Evolutionary conservation across 2,113 vertebrate genomes (phyloP).

Genomic region (Gasterosteus aculeatus): DNA sequence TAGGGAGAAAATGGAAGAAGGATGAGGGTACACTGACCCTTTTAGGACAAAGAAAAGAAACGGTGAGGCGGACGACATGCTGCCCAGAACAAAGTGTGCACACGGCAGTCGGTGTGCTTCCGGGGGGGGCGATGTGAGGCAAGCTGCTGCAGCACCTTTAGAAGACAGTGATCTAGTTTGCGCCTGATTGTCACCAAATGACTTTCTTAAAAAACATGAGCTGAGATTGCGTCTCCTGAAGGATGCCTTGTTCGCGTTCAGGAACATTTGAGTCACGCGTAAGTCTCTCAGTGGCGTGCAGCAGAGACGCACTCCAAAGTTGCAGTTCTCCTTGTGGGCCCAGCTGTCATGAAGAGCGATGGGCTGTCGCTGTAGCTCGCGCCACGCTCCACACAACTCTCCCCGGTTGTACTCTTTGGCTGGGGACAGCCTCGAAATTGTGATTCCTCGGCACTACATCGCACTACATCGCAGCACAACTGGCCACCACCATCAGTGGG

Average conservation of each 20-base stretch:
- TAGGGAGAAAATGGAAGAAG: constrained; percentile 15
- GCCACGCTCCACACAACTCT: constrained; percentile 38
- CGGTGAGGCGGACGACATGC: constrained; percentile 18
- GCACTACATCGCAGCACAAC: constrained; percentile 55
- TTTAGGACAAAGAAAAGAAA: constrained; percentile 51
- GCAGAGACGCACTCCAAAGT: constrained; percentile 38
- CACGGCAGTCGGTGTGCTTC: constrained; percentile 42
- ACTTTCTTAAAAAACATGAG: not conserved
- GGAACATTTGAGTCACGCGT: constrained; percentile 6
- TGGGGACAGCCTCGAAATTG: constrained; percentile 39
- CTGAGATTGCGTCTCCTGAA: not conserved
- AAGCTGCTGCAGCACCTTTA: constrained; percentile 26
- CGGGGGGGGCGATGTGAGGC: constrained; percentile 44
- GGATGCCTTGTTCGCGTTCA: not conserved
- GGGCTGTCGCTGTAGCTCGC: constrained; percentile 44
- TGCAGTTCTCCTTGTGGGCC: constrained; percentile 52
- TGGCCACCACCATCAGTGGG: constrained; percentile 53
- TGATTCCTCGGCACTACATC: constrained; percentile 48
- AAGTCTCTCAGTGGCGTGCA: constrained; percentile 15
- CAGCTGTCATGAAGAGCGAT: constrained; percentile 64
- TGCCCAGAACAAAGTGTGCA: constrained; percentile 61
- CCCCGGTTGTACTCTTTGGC: constrained; percentile 31
- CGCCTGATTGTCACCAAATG: not conserved
- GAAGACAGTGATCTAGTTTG: not conserved
- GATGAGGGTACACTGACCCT: constrained; percentile 45